Conservation (phyloP, 92 coral and sea anemone species). For the Porites lobata region DNA sequence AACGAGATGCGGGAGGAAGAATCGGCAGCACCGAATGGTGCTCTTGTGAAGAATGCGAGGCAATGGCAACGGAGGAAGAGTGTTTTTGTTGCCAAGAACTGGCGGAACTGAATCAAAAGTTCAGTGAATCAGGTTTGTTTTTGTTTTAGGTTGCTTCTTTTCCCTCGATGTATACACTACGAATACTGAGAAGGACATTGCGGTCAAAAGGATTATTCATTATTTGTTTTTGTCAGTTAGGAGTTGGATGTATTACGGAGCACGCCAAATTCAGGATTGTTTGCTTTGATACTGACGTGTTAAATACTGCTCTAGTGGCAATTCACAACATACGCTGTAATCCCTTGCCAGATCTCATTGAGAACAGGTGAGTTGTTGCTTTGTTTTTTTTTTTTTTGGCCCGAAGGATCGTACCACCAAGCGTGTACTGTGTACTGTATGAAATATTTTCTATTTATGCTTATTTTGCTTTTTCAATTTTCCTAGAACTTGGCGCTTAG, state of each 20-base stretch:
- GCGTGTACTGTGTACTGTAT: too few species aligned
- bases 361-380: constrained; percentile 50
- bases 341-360: constrained; percentile 40
- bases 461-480: too few species aligned
- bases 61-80: constrained; percentile 6
- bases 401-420: too few species aligned
- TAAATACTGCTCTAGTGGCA: constrained; percentile 59
- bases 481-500: too few species aligned
- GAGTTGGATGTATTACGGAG: constrained; percentile 1
- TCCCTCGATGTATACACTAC: too few species aligned
- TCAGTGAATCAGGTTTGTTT: too few species aligned
- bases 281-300: constrained; percentile 60
- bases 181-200: not conserved
- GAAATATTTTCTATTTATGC: too few species aligned
- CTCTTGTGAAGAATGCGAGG: not conserved
- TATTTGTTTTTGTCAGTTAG: too few species aligned
- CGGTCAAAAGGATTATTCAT: too few species aligned
- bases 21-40: constrained; percentile 20
- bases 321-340: constrained; percentile 55
- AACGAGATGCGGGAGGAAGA: not conserved
- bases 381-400: too few species aligned
- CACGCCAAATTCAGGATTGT: constrained; percentile 48
- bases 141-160: too few species aligned
- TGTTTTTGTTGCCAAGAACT: constrained; percentile 6
- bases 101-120: not conserved